Base-by-base conservation (phyloP, 2,888 invertebrate species). In the Allolobophora icterica region DNA sequence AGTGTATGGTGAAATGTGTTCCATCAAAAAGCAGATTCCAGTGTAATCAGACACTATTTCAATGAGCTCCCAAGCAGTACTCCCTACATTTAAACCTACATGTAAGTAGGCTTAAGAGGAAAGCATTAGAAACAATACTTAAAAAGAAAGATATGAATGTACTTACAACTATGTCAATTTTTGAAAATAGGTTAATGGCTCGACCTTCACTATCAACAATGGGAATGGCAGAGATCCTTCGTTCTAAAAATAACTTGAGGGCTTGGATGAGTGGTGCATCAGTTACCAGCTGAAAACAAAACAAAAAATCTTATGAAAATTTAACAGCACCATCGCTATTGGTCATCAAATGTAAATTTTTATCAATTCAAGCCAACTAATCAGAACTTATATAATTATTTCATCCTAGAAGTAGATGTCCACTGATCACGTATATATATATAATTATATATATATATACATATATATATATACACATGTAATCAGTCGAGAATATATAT, bases 121-220 rank as follows among this genome's bases (percentile, higher is more conserved):
- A 71, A 71, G 30, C 1, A 13, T n/a, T 71, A 71, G 30, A 71
- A n/a, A 0, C 71, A 71, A 71, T 13, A n/a, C 8, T n/a, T 71
- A 71, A 3, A 71, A 30, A n/a, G 71, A 71, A 30, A 71, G 30
- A 30, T 11, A n/a, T 8, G 30, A 71, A 71, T 71, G n/a, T 87
- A 87, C 87, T 87, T 87, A 87, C 87, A 87, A 34, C 87, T 24
- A 87, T 38, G 33, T 87, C 87, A 38, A 87, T 87, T 87, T 87
- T 87, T 35, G 87, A 35, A 87, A 87, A 87, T 15, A 87, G 34
- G 35, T 34, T 35, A 13, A 87, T 33, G n/a, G 87, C 87, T 87
- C 87, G 87, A 38, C 34, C 34, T 35, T 87, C 87, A 8, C 38
- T 87, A 38, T 87, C 87, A 38, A 87, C 87, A 24, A 87, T 87